A percentile compares a stretch with the other conserved stretches of the same genome.
Conservation (phyloP, 2,888 invertebrate species). For the Steromphala cineraria region DNA sequence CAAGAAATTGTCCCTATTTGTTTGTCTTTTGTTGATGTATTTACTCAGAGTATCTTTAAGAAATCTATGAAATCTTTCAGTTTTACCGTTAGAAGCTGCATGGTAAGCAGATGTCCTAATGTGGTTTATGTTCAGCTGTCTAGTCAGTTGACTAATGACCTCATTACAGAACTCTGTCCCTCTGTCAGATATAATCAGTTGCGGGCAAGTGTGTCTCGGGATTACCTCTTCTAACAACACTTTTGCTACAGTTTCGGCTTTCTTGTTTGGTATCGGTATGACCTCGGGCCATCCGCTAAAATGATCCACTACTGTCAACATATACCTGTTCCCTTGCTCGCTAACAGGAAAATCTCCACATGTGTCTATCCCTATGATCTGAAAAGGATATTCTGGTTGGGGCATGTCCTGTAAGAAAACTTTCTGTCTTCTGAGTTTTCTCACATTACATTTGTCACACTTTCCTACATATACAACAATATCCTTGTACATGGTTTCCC, state of each 20-base stretch:
- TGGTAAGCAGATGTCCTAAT: background rate
- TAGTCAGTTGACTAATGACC: background rate
- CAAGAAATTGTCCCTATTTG: background rate
- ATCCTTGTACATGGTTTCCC: slow-evolving; percentile 17
- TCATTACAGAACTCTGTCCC: slow-evolving; percentile 9
- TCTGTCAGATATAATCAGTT: background rate
- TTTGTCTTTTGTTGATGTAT: background rate
- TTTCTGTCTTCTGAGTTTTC: background rate
- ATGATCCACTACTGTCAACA: slow-evolving; percentile 7
- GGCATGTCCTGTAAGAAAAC: background rate
- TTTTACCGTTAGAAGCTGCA: slow-evolving; percentile 1
- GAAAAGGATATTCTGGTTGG: background rate
- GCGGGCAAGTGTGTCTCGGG: background rate
- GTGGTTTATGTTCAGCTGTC: background rate
- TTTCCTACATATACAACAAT: background rate
- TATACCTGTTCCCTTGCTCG: background rate
- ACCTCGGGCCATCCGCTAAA: slow-evolving; percentile 20
- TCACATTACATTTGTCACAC: slow-evolving; percentile 3
- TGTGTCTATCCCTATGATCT: slow-evolving; percentile 8
- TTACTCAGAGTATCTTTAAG: background rate
- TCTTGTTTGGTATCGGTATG: background rate
- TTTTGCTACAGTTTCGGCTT: background rate
- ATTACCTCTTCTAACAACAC: background rate
- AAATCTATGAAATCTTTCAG: background rate
- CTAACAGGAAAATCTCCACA: background rate